A percentile compares a stretch with the other conserved stretches of the same genome.
Conservation (phyloP, 30 jellyfish, hydroid and myxozoan genomes). For the Turritopsis dohrnii region DNA sequence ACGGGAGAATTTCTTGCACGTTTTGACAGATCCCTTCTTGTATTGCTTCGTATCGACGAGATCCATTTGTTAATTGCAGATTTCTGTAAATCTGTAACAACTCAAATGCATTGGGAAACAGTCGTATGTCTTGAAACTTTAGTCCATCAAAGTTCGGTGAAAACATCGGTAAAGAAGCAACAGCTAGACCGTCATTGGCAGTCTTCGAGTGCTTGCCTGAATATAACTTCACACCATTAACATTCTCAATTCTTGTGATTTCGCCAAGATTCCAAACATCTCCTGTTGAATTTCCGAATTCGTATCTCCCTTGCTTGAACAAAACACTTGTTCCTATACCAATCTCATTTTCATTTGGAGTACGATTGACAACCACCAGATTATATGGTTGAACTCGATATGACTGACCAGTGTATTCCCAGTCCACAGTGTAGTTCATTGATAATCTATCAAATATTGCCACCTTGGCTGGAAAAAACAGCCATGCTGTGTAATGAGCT, state of each 20-base stretch:
- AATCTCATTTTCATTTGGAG: constrained; percentile 1
- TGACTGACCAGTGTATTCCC: not conserved
- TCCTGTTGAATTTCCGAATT: not conserved
- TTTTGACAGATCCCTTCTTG: not conserved
- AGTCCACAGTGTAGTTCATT: constrained; percentile 1
- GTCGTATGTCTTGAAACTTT: not conserved
- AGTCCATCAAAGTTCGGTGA: not conserved
- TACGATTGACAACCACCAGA: not conserved
- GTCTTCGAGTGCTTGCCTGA: constrained; percentile 3
- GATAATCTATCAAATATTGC: not conserved
- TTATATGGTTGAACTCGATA: not conserved
- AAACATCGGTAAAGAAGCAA: not conserved
- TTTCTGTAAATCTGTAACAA: not conserved
- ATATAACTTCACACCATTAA: not conserved
- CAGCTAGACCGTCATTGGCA: not conserved
- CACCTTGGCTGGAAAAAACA: constrained; percentile 1
- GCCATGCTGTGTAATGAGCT: constrained; percentile 10
- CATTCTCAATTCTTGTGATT: not conserved
- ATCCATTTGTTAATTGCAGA: no score
- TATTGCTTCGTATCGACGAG: no score
- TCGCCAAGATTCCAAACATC: constrained; percentile 19
- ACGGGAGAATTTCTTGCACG: not conserved
- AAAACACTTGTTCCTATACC: constrained; percentile 8
- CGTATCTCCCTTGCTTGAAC: not conserved
- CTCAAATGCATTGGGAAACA: constrained; percentile 4